A percentile compares a stretch with the other conserved stretches of the same genome.
Conservation (phyloP, 2,888 invertebrate genomes). For the Cyaniris semiargus region DNA sequence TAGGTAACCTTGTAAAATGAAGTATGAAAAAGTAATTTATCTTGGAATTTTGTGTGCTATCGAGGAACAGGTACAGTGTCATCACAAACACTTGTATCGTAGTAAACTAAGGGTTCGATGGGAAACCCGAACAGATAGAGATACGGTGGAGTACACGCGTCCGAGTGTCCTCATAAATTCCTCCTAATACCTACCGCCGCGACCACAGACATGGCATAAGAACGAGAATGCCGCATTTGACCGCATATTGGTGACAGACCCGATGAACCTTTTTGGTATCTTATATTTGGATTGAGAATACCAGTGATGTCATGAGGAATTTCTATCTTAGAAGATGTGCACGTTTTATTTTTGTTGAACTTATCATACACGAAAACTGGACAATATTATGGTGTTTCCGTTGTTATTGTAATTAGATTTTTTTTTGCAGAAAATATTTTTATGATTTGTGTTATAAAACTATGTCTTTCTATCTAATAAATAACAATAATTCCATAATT, state of each 20-base stretch:
- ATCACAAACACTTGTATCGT: background rate
- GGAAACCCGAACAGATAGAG: slow-evolving; percentile 35
- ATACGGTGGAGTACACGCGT: slow-evolving; percentile 28
- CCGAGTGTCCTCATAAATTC: slow-evolving; percentile 58
- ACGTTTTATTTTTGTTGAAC: no score
- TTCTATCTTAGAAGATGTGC: no score
- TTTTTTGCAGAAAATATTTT: no score
- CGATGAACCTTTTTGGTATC: background rate
- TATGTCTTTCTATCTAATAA: no score
- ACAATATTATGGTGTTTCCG: no score
- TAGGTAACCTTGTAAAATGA: background rate
- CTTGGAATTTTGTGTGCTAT: background rate
- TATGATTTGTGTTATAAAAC: no score
- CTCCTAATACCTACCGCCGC: slow-evolving; percentile 60
- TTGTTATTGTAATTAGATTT: no score
- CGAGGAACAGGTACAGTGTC: background rate
- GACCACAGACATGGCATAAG: slow-evolving; percentile 4
- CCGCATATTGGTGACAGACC: background rate
- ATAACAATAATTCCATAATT: no score
- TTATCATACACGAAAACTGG: no score
- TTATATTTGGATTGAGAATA: no score
- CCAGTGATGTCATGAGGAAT: no score
- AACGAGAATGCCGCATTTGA: background rate
- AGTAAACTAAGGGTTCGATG: slow-evolving; percentile 42
- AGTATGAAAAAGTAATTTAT: background rate